Evolutionary conservation across 2,888 invertebrate species (phyloP), one percentile per base, ranked within the genome.

Genomic region (Seira sanloemensis): DNA sequence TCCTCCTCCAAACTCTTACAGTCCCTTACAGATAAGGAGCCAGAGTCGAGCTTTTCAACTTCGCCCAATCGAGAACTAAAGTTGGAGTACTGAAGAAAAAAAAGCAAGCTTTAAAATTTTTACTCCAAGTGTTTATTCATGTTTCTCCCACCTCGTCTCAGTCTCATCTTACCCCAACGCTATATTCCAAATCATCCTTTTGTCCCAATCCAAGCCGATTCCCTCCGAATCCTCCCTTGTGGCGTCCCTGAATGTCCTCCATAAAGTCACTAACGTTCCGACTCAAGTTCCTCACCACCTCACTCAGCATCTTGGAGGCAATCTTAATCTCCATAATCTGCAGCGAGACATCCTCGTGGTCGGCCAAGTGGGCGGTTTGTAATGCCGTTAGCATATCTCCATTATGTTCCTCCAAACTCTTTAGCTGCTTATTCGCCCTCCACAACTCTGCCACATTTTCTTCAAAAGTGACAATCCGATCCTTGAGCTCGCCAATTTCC

Each of bases 271-370:
- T 26, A 25, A 85, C 66, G 62, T 73, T 85, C 26, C 24, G 72
- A 7, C 72, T 72, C 58, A 72, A 71, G 50, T 86, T 86, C 5
- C 87, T 27, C 12, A 87, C 78, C n/a, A 87, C 77, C 23, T 87
- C 87, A 37, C 80, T 81, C 2, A 87, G 24, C 78, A 85, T 66
- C 68, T 87, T 87, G 0, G 84, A 80, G 0, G 87, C 86, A 27
- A 85, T 83, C 74, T 86, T 86, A 12, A 85, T 77, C 54, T 86
- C 86, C 85, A 86, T 86, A 1, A 86, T 73, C 66, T 85, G 77
- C 25, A 85, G 58, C 0, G 79, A 83, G 0, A 77, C 62, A 19
- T 85, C 79, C 19, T 86, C 86, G 26, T 77, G 76, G 25, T 86
- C 85, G 0, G 82, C 76, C 54, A 73, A 26, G 50, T 86, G 85